Conservation (phyloP, 2,113 vertebrate genomes). For the Piliocolobus tephrosceles region DNA sequence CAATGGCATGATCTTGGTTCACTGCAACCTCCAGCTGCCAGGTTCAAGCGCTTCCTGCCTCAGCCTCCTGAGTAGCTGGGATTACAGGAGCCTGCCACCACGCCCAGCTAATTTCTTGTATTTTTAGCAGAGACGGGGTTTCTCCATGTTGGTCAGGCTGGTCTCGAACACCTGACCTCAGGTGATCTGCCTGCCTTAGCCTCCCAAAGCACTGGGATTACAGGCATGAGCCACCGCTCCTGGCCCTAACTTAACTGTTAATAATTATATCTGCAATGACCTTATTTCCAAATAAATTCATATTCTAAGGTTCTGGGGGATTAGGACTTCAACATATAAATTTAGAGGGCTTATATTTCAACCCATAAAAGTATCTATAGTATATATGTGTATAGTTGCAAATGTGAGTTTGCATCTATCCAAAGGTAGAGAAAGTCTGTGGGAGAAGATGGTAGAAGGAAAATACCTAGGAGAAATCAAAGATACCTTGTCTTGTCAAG, state of each 20-base stretch:
- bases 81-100: background rate
- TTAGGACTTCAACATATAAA: background rate
- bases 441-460: background rate
- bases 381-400: background rate
- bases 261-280: background rate
- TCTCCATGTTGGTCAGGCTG: too few relatives aligned
- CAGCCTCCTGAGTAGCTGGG: background rate
- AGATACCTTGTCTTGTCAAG: background rate
- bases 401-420: background rate
- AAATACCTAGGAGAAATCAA: background rate
- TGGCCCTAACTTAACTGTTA: too few relatives aligned
- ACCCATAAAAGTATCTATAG: too few relatives aligned
- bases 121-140: too few relatives aligned
- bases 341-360: background rate
- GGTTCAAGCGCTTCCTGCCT: background rate
- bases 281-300: background rate
- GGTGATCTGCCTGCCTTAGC: too few relatives aligned
- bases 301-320: background rate
- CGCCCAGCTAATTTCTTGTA: background rate
- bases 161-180: too few relatives aligned
- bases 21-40: background rate
- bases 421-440: background rate
- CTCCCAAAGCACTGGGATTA: too few relatives aligned
- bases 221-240: too few relatives aligned
- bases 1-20: too few relatives aligned